Evolutionary conservation across 2,113 vertebrate genomes (phyloP), one percentile per base, ranked within the genome.

Genomic region (Nymphicus hollandicus): DNA sequence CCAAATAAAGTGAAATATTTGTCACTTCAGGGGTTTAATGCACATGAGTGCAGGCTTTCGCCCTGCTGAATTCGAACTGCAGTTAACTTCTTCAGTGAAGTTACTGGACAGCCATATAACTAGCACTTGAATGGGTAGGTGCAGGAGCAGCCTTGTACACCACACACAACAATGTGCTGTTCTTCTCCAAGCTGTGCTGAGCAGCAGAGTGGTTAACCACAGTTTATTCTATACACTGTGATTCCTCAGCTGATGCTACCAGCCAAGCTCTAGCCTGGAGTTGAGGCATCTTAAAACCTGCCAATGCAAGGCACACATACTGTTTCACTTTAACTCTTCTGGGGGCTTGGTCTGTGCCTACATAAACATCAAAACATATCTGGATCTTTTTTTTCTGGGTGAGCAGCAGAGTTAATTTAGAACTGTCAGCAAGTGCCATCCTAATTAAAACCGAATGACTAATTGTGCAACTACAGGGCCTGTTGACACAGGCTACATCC

Each of bases 381-480:
- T 94, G 89, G 52, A 91, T 93, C 65, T 88, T 86, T 83, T 83
- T 81, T 86, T 86, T 92, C 72, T 8, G 89, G 53, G 29, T 73
- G 63, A 95, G 53, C 86, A 91, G 88, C 49, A 72, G 49, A 70
- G 68, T 93, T 84, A 87, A 91, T 89, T 86, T 68, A 71, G 61
- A 93, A 93, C 71, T 95, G 84, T 92, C 63, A 46, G 74, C 90
- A 93, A 97, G 74, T 90, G 91, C 55, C 81, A 68, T 71, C 70
- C 70, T 89, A 93, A 89, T 92, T 93, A 93, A 93, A 97, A 97
- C 64, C 70, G 86, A 92, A 91, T 44, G 79, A 91, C 70, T 94
- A 94, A 90, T 86, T 72, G 47, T 52, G 87, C 65, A 83, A 86
- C 70, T 50, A 76, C 43, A 65, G 74, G 73, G 87, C 76, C 63